phyloP scores from a whole-genome alignment of 92 coral and sea anemone genomes.

The Anthopleura xanthogrammica region DNA sequence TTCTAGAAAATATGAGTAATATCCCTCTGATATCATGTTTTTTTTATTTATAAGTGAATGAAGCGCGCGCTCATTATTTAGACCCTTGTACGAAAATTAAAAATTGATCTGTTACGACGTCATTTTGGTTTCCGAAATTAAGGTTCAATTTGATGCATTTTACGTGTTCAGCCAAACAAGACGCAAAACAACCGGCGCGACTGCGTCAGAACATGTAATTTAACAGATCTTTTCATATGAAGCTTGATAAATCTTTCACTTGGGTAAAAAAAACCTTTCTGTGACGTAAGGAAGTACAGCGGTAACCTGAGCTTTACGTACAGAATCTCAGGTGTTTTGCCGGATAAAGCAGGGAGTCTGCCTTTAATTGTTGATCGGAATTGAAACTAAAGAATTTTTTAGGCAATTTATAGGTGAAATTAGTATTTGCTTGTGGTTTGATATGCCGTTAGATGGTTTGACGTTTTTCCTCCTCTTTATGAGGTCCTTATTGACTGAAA shows the following conservation, averaged over 20 bases:
- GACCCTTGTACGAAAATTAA: not conserved
- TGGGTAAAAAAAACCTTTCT: not conserved
- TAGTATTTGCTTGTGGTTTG: not conserved
- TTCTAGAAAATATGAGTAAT: not conserved
- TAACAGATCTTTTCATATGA: not conserved
- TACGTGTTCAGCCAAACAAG: not conserved
- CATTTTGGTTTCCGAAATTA: not conserved
- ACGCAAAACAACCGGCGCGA: not conserved
- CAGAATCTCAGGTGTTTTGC: not conserved
- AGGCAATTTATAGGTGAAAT: not conserved
- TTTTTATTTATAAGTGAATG: not conserved
- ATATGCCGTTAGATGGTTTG: not conserved
- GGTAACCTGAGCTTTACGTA: not conserved
- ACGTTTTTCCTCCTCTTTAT: not conserved
- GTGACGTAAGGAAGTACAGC: not conserved
- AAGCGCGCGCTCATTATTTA: not conserved
- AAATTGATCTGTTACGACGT: constrained; percentile 8
- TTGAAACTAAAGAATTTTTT: not conserved
- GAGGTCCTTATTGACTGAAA: not conserved
- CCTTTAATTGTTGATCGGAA: not conserved
- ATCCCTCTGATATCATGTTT: not conserved
- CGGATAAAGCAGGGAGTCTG: not conserved
- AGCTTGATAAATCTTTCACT: not conserved
- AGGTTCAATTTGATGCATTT: not conserved
- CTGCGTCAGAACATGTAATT: not conserved